Base-by-base conservation (phyloP, 2,797 vertebrate genomes). In the Anguilla anguilla region DNA sequence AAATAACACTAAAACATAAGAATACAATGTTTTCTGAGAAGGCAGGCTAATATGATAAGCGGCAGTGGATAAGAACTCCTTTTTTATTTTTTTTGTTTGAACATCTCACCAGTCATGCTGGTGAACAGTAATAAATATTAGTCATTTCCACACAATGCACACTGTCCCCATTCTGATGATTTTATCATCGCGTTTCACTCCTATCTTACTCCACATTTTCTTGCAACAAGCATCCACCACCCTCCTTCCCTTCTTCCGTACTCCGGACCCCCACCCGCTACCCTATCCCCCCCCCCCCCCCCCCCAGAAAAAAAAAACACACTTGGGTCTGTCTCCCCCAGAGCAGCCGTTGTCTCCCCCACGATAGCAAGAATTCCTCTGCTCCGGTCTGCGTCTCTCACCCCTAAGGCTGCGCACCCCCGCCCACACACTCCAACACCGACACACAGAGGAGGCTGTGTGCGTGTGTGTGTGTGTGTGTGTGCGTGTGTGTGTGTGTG, bases 341-440 rank as follows among this genome's bases (percentile, higher is more conserved):
- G 43, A 49, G 43, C 77, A 6, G 77, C 74, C 39, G 19, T 43
- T 49, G 77, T 31, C 77, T 81, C 77, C 77, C 77, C 77, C 43
- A 10, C 25, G 77, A 81, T 81, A 81, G 39, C 77, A 17, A 43
- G 43, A 6, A 81, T 81, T 81, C 77, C 77, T 49, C 1, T 10
- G 77, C 77, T 46, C 39, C 77, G 43, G 77, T 81, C 77, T 81
- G 39, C 25, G 77, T 81, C 39, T 81, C 77, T 51, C 77, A 5
- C 74, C 74, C 74, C 74, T 77, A 43, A 77, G 74, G 74, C 74
- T 43, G 15, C 94, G 94, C 95, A 91, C 93, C 94, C 96, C 94
- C 94, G 92, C 95, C 64, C 69, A 31, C 53, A 53, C 51, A 31
- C 85, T 81, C 53, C 11, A 59, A 25, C 57, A 7, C 57, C 6